phyloP scores from a whole-genome alignment of 35 echinoderm and acorn worm species.

The Heliocidaris tuberculata region DNA sequence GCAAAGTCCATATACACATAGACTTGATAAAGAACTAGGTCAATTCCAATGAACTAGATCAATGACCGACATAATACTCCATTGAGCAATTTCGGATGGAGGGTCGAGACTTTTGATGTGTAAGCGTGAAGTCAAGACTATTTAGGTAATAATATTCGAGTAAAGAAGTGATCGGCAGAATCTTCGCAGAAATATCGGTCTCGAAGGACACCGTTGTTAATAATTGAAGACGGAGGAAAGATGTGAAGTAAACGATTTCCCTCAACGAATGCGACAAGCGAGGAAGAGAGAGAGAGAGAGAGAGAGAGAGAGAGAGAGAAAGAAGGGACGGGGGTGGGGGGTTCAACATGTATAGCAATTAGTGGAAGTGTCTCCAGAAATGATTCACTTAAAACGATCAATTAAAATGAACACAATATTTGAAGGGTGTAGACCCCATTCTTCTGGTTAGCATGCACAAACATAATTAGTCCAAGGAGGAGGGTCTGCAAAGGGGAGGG shows the following conservation, averaged over 20 bases:
- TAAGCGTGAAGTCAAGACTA: not conserved
- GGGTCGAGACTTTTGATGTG: not conserved
- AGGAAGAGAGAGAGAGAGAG: not conserved
- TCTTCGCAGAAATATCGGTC: not conserved
- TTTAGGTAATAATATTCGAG: not conserved
- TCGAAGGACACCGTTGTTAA: not conserved
- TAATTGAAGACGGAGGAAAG: not conserved
- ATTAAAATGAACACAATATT: no score
- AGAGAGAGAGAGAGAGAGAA: not conserved
- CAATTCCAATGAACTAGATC: not conserved
- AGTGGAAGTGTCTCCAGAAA: no score
- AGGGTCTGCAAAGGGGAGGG: no score
- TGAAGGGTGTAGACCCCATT: no score
- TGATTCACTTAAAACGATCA: no score
- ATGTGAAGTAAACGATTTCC: not conserved
- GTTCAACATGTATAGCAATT: no score
- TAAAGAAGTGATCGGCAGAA: not conserved
- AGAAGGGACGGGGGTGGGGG: not conserved
- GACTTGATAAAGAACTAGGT: not conserved
- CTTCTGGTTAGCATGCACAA: no score
- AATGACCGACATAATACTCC: not conserved
- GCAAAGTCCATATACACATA: not conserved
- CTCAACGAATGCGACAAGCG: not conserved
- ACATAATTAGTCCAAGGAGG: no score
- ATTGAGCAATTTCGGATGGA: not conserved